Base-by-base conservation (phyloP, 1,140 invertebrate species). In the Mactra quadrangularis region DNA sequence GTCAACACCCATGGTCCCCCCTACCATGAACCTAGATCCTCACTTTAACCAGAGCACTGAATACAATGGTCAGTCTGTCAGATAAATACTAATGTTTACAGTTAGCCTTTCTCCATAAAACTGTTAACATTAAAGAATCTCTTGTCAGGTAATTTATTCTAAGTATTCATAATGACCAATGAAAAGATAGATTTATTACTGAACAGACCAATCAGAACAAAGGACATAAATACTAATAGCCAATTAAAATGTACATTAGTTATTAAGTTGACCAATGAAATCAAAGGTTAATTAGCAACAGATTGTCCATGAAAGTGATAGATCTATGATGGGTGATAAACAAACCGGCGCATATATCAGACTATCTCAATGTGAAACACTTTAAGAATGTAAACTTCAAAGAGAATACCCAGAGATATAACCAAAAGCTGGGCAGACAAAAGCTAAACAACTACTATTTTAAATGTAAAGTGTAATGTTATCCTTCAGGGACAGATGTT, bases 221-320 rank as follows among this genome's bases (percentile, higher is more conserved):
- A 29, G 45, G 47, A 47, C 22, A 50, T 68, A 47, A 50, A 38
- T 31, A 1, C 22, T 50, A 68, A 68, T 68, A 68, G 45, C 64
- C 64, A 50, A 27, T 68, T 25, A 68, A 68, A 68, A 68, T 19
- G 45, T n/a, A 47, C 1, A 22, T 17, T n/a, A 68, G 22, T 68
- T 1, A 31, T 68, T 11, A 50, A 62, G 59, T 13, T 76, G 74
- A 76, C 74, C 74, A 76, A 76, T 64, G 59, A 62, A 76, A 62
- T 76, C n/a, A n/a, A 15, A 47, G 57, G 55, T n/a, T 57, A 62
- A 76, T 76, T 76, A 47, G 45, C 7, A 62, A 76, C 74, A 76
- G 15, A 62, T 76, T 19, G 45, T 6, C 35, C 74, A 62, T 76
- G 59, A 76, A 29, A 33, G 41, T 64, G 74, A 29, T 9, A 62